Conservation (phyloP, 1,140 invertebrate genomes). For the Bathynomus jamesi region DNA sequence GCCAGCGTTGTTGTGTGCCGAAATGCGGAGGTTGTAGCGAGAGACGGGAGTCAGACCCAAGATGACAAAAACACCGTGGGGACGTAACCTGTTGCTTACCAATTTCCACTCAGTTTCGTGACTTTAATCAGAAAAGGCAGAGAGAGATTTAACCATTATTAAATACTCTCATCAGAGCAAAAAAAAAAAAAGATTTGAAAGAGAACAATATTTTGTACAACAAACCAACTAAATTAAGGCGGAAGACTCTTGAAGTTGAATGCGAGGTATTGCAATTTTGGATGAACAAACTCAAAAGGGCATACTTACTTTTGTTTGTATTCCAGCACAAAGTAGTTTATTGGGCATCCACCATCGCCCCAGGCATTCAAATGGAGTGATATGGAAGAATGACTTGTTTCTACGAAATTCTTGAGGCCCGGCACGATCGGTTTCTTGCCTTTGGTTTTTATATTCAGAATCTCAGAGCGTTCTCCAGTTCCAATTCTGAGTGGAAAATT, state of each 20-base stretch:
- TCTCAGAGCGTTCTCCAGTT: slow-evolving; percentile 75
- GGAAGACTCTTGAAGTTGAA: no score
- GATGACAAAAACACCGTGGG: slow-evolving; percentile 74
- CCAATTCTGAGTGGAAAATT: slow-evolving; percentile 64
- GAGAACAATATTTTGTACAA: no score
- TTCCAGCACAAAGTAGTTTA: slow-evolving; percentile 90
- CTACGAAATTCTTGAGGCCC: slow-evolving; percentile 75
- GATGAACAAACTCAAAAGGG: no score
- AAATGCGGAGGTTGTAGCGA: slow-evolving; percentile 81
- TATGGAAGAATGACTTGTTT: slow-evolving; percentile 82
- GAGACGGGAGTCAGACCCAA: slow-evolving; percentile 83
- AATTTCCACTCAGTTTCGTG: slow-evolving; percentile 73
- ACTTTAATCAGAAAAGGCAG: no score
- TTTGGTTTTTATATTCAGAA: slow-evolving; percentile 73
- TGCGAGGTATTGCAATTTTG: no score
- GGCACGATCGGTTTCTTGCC: slow-evolving; percentile 83
- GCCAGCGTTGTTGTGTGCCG: slow-evolving; percentile 91
- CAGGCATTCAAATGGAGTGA: slow-evolving; percentile 83
- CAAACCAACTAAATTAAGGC: background rate
- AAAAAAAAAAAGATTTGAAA: no score
- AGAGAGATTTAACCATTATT: slow-evolving; percentile 54
- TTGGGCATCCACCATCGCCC: slow-evolving; percentile 89
- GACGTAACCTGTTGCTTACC: slow-evolving; percentile 84
- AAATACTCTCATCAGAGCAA: background rate
- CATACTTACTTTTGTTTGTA: slow-evolving; percentile 76